Base-by-base conservation (phyloP, 2,113 vertebrate genomes). In the Saguinus imperator region DNA sequence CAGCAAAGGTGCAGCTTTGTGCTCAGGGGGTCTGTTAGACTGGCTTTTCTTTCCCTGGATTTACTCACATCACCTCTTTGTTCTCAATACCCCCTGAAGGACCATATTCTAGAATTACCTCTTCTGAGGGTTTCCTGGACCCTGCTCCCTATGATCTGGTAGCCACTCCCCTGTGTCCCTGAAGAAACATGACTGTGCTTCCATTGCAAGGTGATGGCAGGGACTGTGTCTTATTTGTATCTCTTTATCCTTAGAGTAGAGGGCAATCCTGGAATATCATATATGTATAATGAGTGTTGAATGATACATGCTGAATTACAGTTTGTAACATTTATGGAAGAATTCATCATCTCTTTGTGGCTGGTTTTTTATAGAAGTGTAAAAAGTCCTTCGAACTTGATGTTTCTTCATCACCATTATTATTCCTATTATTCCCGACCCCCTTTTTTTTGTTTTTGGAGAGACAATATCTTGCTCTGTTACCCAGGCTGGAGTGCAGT, bases 71-170 rank as follows among this genome's bases (percentile, higher is more conserved):
- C 27, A 2, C 9, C 27, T 40, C 83, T 91, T 32, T 58, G 76
- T 35, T 52, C 75, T n/a, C 32, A 25, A 72, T 73, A 29, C 16
- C 52, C 52, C 8, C 40, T 52, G 52, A 48, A 23, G 13, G 64
- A 32, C 29, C 8, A 0, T 12, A 8, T 17, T 86, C 68, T 77
- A 6, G n/a, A 64, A 68, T 76, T 68, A 12, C 18, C 66, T 32
- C 68, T 50, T 45, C 82, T 25, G 13, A 35, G 66, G n/a, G 6
- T 73, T 79, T 8, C 25, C 72, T 21, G 55, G 2, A 21, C 45
- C 43, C 37, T 0, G 8, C 40, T 50, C 18, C 64, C n/a, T 4
- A 0, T 21, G 43, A 58, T 50, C 29, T 32, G 2, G 3, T 1
- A 9, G 14, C 75, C 12, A 17, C 50, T 79, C 58, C 55, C n/a